Percentiles rank a stretch among this genome's conserved stretches.
These are phyloP conservation scores for Gymnorhina tibicen DNA, from an alignment of 2,113 vertebrate genomes.

Conservation along the genomic window DNA sequence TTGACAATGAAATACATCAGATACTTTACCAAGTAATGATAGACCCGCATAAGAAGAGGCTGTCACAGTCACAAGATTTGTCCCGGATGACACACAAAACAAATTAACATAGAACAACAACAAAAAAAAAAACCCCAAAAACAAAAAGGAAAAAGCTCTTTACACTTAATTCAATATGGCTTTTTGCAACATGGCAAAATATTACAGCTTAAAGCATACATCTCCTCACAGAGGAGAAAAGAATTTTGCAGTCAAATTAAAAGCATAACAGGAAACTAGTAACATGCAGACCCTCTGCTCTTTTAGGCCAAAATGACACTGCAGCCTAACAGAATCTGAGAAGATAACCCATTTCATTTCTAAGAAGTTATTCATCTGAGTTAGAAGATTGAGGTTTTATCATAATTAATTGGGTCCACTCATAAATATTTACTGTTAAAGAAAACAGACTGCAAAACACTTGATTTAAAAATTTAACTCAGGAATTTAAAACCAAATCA, in stretches of 20 bases:
- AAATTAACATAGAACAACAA: conserved; percentile 65
- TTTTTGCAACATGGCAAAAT: conserved; percentile 86
- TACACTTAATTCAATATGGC: conserved; percentile 87
- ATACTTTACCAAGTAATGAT: conserved; percentile 70
- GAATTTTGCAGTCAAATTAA: conserved; percentile 83
- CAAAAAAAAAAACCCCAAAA: neutral
- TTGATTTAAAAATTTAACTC: conserved; percentile 62
- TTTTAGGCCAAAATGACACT: conserved; percentile 39
- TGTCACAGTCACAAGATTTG: conserved; percentile 79
- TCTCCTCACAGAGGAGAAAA: conserved; percentile 95
- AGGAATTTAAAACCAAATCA: conserved; percentile 57
- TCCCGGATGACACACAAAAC: conserved; percentile 70
- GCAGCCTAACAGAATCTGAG: conserved; percentile 33
- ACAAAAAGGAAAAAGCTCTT: conserved; percentile 58
- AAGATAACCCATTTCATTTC: conserved; percentile 14
- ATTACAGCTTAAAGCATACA: conserved; percentile 83
- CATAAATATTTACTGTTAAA: conserved; percentile 52
- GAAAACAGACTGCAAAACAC: conserved; percentile 79
- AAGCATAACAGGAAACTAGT: conserved; percentile 53
- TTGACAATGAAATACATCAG: conserved; percentile 53
- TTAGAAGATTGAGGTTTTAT: neutral
- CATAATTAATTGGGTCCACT: neutral
- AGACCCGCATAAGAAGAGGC: conserved; percentile 76
- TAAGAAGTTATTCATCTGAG: neutral
- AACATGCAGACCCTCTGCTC: conserved; percentile 57